Evolutionary conservation across 2,797 vertebrate genomes (phyloP).

Genomic region (Myiotriccus ornatus): DNA sequence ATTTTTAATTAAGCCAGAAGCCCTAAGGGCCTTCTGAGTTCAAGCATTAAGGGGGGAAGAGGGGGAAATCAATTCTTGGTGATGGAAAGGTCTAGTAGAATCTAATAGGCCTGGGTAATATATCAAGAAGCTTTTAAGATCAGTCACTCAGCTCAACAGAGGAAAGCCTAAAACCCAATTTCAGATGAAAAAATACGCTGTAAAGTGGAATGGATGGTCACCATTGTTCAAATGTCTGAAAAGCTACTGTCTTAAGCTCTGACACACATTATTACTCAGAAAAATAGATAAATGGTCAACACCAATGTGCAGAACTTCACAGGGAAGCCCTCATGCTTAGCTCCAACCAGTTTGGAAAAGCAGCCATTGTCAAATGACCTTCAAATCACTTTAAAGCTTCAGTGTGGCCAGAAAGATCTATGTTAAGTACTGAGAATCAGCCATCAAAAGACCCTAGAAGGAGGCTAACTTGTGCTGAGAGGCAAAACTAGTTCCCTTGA

Average conservation of each 20-base stretch:
- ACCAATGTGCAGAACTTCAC: neutral
- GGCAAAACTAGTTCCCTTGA: neutral
- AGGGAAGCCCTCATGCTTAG: neutral
- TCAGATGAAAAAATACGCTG: conserved; percentile 41
- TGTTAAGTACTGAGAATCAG: too few species aligned
- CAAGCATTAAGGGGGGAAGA: conserved; percentile 32
- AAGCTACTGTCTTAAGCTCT: conserved; percentile 35
- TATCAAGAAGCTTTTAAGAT: neutral
- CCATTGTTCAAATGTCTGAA: conserved; percentile 46
- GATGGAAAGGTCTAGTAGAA: conserved; percentile 43
- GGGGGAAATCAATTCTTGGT: conserved; percentile 39
- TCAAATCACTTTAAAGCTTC: neutral
- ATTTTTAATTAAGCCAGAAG: conserved; percentile 74
- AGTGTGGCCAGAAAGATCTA: neutral
- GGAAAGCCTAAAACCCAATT: conserved; percentile 60
- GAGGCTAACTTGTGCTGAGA: neutral
- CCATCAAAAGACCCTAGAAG: neutral
- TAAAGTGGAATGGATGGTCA: conserved; percentile 38
- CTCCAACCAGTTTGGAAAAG: neutral
- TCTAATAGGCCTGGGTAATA: neutral
- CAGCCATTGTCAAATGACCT: neutral
- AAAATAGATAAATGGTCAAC: conserved; percentile 19
- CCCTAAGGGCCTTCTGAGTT: conserved; percentile 60
- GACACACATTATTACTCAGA: conserved; percentile 3
- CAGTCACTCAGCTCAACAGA: conserved; percentile 35